Evolutionary conservation across 2,888 invertebrate genomes (phyloP), one percentile per base, ranked within the genome.

Genomic region (Lycophotia porphyrea): DNA sequence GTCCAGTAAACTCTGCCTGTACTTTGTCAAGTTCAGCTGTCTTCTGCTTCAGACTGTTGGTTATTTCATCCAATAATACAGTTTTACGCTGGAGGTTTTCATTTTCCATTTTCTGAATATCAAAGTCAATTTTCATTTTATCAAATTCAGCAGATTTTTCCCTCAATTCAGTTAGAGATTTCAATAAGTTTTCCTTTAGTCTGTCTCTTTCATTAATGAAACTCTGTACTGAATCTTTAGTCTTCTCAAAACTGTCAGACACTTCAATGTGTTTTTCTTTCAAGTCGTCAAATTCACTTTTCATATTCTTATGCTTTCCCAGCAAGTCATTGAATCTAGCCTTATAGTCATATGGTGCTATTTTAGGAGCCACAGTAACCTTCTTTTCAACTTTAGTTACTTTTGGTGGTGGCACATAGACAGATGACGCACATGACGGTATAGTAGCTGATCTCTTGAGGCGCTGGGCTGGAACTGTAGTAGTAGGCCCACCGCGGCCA

Each of bases 311-410:
- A 84, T 97, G 96, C 90, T 97, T 97, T 77, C 97, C 97, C 27
- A 96, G 90, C 69, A 98, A 93, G 86, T 97, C 97, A 88, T 97
- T 94, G 84, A 97, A 97, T 69, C 98, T 97, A 44, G 97, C 97
- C 91, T 98, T 97, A 82, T 97, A 97, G 88, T 97, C 97, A 92
- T 97, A 97, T 0, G 97, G 95, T 13, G 97, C 95, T 68, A 97
- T 97, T 81, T 97, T 97, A 72, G 97, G 97, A 5, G 96, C 96
- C 34, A 93, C 94, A 66, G 91, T 91, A n/a, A 89, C 87, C 84
- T 96, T 96, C 76, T 92, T 94, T 80, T 95, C 95, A 9, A 96
- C 88, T 91, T 95, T 96, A 11, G 89, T 85, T 27, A 92, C 84
- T 90, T 95, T 96, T 11, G 90, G 80, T 24, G 90, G 86, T 24